Evolutionary conservation across 2,797 vertebrate species (phyloP).

Genomic region (Ambastaia sidthimunki): DNA sequence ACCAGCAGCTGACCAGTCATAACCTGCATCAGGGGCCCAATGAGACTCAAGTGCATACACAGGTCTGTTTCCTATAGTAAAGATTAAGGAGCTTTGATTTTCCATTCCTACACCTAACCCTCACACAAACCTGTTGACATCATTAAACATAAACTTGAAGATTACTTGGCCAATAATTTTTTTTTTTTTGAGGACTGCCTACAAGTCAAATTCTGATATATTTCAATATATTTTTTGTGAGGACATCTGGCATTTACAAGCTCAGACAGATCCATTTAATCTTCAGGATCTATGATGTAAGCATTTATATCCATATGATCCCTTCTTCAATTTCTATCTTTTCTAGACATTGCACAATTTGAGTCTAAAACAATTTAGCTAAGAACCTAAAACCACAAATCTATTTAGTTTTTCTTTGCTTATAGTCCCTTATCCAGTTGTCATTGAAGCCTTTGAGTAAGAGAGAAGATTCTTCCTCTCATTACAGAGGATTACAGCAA

Average conservation of each 20-base stretch:
- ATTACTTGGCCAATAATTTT: not conserved
- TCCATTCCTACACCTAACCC: not conserved
- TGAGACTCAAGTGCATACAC: too few species aligned
- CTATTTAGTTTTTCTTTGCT: not conserved
- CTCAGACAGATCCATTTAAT: not conserved
- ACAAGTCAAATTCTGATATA: not conserved
- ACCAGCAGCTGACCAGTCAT: slow-evolving; percentile 68
- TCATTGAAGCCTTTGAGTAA: slow-evolving; percentile 25
- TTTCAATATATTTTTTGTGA: not conserved
- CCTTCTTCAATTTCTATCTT: not conserved
- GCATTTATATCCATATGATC: not conserved
- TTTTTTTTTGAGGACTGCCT: not conserved
- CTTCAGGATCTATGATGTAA: not conserved
- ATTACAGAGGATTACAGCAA: slow-evolving; percentile 42
- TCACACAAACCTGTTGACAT: not conserved
- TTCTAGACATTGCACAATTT: not conserved
- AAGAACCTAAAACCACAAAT: not conserved
- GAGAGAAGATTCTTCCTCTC: slow-evolving; percentile 8
- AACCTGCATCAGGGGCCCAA: slow-evolving; percentile 67
- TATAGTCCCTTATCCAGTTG: slow-evolving; percentile 15
- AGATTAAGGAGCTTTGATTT: not conserved
- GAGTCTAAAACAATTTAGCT: slow-evolving; percentile 1
- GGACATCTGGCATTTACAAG: not conserved
- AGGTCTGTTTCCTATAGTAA: too few species aligned
- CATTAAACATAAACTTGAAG: not conserved